Conservation (phyloP, 2,797 vertebrate species). For the Sciaenops ocellatus region DNA sequence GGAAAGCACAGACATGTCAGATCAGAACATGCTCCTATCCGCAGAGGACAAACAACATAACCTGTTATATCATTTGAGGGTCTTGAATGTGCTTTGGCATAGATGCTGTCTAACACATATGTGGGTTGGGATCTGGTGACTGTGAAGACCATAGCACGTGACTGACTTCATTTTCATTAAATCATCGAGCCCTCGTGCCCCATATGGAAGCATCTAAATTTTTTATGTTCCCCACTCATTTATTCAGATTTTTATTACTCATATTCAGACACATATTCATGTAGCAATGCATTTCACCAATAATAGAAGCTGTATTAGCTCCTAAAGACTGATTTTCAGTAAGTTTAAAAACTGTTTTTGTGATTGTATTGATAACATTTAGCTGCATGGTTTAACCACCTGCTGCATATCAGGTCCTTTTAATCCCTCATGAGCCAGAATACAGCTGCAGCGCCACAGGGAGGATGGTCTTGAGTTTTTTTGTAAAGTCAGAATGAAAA, state of each 20-base stretch:
- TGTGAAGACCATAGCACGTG: background rate
- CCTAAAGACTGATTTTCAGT: background rate
- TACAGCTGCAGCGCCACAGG: slow-evolving; percentile 6
- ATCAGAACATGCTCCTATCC: background rate
- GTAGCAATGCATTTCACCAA: background rate
- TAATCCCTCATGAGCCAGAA: slow-evolving; percentile 19
- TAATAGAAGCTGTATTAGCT: background rate
- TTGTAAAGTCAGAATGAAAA: slow-evolving; percentile 34
- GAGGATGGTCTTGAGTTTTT: background rate
- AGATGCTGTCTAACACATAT: background rate
- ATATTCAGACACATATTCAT: background rate
- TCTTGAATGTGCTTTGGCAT: background rate
- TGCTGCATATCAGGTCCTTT: slow-evolving; percentile 23
- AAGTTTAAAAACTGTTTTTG: background rate
- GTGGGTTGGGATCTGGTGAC: background rate
- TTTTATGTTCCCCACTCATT: background rate
- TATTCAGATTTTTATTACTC: background rate
- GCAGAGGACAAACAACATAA: background rate
- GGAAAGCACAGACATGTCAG: background rate
- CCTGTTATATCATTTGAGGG: background rate
- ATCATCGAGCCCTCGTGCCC: background rate
- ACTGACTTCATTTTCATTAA: slow-evolving; percentile 30
- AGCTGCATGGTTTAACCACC: slow-evolving; percentile 18
- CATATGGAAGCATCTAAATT: background rate
- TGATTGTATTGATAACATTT: slow-evolving; percentile 4